Conservation (phyloP, 2,113 vertebrate species). For the Neofelis nebulosa region DNA sequence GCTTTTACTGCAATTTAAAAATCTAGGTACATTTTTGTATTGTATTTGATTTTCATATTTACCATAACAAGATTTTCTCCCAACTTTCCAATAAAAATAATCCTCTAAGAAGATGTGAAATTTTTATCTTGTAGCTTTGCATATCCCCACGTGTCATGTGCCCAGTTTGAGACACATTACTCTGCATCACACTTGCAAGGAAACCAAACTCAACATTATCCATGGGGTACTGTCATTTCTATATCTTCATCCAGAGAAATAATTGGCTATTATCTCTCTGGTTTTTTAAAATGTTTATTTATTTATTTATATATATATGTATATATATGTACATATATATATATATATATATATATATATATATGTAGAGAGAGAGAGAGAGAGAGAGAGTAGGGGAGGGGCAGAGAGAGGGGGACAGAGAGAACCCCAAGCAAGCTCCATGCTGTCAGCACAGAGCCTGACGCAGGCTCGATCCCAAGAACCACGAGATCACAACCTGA, state of each 20-base stretch:
- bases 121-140: not conserved
- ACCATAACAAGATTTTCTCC: not conserved
- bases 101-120: not conserved
- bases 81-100: not conserved
- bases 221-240: not conserved
- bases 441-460: too few species aligned
- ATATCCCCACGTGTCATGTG: too few species aligned
- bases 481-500: too few species aligned
- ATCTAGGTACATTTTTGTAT: not conserved
- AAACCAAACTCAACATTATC: not conserved
- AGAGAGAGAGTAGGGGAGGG: too few species aligned
- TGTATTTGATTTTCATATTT: not conserved
- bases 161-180: not conserved
- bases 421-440: too few species aligned
- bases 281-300: not conserved
- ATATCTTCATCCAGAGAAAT: not conserved
- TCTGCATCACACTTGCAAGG: too few species aligned
- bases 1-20: not conserved
- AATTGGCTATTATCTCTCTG: not conserved
- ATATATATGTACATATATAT: fast-evolving
- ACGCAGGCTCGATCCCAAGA: too few species aligned
- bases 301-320: too few species aligned
- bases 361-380: too few species aligned
- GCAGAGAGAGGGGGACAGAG: too few species aligned
- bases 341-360: too few species aligned